Percentiles rank a stretch among this genome's conserved stretches.
These are phyloP conservation scores for Limnephilus auricula DNA, from an alignment of 2,888 invertebrate species.

Conservation along the genomic window DNA sequence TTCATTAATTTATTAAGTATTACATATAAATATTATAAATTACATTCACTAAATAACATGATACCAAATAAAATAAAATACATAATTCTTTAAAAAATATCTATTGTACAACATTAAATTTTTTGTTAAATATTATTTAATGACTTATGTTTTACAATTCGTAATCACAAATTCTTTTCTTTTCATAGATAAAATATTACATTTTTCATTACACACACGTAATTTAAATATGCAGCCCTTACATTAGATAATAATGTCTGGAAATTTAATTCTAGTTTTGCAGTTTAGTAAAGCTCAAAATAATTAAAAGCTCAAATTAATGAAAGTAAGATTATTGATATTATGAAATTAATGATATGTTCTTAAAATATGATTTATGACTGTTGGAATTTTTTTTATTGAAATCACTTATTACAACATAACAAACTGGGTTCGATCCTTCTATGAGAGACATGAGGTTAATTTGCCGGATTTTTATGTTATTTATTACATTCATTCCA, in stretches of 20 bases:
- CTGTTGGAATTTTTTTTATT: too few relatives aligned
- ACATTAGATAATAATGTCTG: not conserved
- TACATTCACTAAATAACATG: slow-evolving; percentile 67
- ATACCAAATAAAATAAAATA: slow-evolving; percentile 62
- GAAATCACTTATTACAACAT: not conserved
- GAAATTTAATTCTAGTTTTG: slow-evolving; percentile 26
- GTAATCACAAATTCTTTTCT: slow-evolving; percentile 57
- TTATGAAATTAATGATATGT: slow-evolving; percentile 56
- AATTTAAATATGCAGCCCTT: slow-evolving; percentile 20
- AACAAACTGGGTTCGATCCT: not conserved
- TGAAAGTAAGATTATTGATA: slow-evolving; percentile 45
- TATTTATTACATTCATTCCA: not conserved
- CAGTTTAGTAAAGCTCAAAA: slow-evolving; percentile 49
- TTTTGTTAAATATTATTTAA: slow-evolving; percentile 64
- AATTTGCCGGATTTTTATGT: not conserved
- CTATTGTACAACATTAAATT: slow-evolving; percentile 64
- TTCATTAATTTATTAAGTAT: slow-evolving; percentile 63
- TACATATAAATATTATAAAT: slow-evolving; percentile 66
- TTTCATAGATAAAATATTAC: slow-evolving; percentile 45
- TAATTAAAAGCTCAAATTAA: slow-evolving; percentile 55
- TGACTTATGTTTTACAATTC: slow-evolving; percentile 63
- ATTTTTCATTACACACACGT: not conserved
- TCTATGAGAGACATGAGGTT: not conserved
- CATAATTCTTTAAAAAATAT: slow-evolving; percentile 60
- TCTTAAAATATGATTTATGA: not conserved